These are phyloP conservation scores for Frankliniella intonsa DNA, from an alignment of 2,888 invertebrate species.

Conservation along the genomic window DNA sequence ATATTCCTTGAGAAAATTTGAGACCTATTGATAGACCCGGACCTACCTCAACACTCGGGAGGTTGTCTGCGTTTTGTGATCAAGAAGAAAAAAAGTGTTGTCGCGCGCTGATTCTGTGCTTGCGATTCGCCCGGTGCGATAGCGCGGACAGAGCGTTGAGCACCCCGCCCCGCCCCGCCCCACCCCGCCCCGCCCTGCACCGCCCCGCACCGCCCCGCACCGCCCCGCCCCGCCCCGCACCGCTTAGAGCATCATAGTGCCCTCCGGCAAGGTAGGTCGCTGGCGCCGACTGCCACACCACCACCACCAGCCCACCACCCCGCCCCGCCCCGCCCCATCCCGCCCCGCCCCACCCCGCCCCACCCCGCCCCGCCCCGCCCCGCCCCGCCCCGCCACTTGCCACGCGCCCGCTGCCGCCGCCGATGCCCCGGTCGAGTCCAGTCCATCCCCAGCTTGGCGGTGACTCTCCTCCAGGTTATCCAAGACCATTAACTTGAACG, in stretches of 20 bases:
- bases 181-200: neutral
- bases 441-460: too few relatives aligned
- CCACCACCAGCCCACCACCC: neutral
- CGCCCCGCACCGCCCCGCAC: neutral
- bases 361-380: neutral
- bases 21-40: too few relatives aligned
- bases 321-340: neutral
- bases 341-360: neutral
- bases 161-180: neutral
- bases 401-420: neutral
- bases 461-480: too few relatives aligned
- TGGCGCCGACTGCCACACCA: neutral
- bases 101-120: too few relatives aligned
- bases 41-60: too few relatives aligned
- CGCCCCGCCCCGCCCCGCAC: neutral
- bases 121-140: neutral
- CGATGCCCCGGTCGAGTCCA: neutral
- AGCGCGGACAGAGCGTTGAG: neutral
- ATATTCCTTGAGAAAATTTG: too few relatives aligned
- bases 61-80: too few relatives aligned
- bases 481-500: too few relatives aligned
- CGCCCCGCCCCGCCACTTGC: too few relatives aligned
- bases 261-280: slow-evolving; percentile 17
- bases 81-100: too few relatives aligned
- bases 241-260: neutral